Conservation (phyloP, 2,888 invertebrate genomes). For the Lissocephala sabroskyi region DNA sequence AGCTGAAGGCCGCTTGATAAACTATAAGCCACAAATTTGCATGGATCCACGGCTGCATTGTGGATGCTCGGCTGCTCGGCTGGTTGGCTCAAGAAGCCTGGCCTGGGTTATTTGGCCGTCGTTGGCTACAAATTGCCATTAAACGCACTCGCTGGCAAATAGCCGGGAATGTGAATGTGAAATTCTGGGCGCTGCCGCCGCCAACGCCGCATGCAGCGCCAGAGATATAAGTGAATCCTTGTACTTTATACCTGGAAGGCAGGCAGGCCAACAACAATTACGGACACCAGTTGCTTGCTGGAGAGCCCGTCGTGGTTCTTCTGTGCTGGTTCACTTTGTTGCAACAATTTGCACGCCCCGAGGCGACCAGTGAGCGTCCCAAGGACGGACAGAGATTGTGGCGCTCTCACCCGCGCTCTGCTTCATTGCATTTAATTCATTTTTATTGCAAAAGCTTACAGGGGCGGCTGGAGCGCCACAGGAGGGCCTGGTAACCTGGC, state of each 20-base stretch:
- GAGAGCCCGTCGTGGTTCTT: conserved; percentile 1
- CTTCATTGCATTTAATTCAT: conserved; percentile 66
- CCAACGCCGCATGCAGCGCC: no score
- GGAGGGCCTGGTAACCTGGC: neutral
- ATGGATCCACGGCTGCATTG: conserved; percentile 31
- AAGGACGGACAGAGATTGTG: neutral
- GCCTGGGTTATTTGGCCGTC: neutral
- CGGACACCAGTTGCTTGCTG: conserved; percentile 53
- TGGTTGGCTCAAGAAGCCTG: neutral
- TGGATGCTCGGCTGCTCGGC: no score
- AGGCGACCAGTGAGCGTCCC: conserved; percentile 29
- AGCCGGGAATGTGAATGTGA: conserved; percentile 3
- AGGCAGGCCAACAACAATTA: conserved; percentile 33
- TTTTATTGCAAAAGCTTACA: conserved; percentile 63
- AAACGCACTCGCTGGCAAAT: conserved; percentile 32
- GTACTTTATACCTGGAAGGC: no score
- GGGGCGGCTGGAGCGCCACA: conserved; percentile 1
- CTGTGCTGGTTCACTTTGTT: conserved; percentile 44
- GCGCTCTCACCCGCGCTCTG: conserved; percentile 8
- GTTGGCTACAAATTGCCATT: conserved; percentile 60
- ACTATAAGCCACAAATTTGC: conserved; percentile 64
- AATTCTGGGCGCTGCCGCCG: conserved; percentile 27
- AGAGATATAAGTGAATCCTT: no score
- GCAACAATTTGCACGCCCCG: conserved; percentile 58
- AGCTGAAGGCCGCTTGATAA: conserved; percentile 49